Evolutionary conservation across 64 coral and sea anemone species (phyloP).

Genomic region (Montipora foliosa): DNA sequence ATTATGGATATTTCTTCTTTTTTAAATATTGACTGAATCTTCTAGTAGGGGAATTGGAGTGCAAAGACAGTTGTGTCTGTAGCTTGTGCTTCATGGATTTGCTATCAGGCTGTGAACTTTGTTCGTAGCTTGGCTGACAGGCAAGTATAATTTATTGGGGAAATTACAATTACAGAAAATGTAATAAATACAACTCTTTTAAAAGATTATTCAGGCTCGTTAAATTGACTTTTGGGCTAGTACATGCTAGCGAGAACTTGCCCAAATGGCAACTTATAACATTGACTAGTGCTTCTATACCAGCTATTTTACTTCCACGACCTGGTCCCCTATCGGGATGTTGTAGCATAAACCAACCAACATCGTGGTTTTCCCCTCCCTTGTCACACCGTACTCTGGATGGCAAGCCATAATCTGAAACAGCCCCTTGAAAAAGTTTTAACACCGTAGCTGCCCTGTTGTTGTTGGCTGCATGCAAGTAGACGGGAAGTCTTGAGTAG

Average conservation of each 20-base stretch:
- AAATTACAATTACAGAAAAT: no score
- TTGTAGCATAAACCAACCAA: slow-evolving; percentile 59
- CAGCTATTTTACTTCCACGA: neutral
- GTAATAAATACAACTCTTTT: slow-evolving; percentile 2
- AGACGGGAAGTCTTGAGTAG: slow-evolving; percentile 46
- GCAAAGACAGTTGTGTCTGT: slow-evolving; percentile 11
- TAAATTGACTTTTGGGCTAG: neutral
- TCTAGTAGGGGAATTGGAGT: slow-evolving; percentile 6
- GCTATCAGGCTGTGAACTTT: neutral
- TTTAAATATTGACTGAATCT: slow-evolving; percentile 6
- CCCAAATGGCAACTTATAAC: neutral
- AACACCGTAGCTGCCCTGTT: slow-evolving; percentile 26
- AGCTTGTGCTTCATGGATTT: neutral
- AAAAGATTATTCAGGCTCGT: slow-evolving; percentile 9
- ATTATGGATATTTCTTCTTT: neutral
- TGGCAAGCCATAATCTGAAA: slow-evolving; percentile 45
- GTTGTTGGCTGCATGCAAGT: slow-evolving; percentile 26
- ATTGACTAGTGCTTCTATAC: neutral
- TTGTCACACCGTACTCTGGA: slow-evolving; percentile 61
- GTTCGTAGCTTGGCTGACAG: no score
- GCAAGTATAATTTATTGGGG: no score
- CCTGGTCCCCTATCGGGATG: slow-evolving; percentile 25
- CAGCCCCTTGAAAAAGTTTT: slow-evolving; percentile 37
- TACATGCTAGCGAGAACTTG: neutral
- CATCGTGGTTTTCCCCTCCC: slow-evolving; percentile 59